These are phyloP conservation scores for Physeter macrocephalus DNA, from an alignment of 2,113 vertebrate species.

Conservation along the genomic window DNA sequence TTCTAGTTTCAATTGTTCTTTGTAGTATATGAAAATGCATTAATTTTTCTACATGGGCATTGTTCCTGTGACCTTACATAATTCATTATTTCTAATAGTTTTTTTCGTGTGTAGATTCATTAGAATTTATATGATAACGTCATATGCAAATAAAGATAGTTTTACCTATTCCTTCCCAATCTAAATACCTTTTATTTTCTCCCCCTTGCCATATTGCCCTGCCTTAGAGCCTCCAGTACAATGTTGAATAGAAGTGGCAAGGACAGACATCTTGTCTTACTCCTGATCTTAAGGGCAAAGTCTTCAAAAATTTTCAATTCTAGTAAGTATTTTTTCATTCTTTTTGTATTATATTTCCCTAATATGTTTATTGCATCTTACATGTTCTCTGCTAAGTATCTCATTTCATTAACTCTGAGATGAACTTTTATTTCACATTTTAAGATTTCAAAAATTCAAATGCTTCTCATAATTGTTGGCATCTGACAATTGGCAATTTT, in stretches of 20 bases:
- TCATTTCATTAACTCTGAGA: neutral
- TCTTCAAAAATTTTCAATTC: neutral
- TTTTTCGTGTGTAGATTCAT: neutral
- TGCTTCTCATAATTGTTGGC: neutral
- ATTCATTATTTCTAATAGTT: neutral
- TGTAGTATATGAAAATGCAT: neutral
- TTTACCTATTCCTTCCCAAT: neutral
- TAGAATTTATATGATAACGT: neutral
- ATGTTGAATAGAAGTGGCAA: neutral
- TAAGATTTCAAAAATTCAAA: conserved; percentile 20
- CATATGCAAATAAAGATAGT: neutral
- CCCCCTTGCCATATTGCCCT: neutral
- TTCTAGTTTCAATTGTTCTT: neutral
- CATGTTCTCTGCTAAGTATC: neutral
- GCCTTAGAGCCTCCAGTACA: neutral
- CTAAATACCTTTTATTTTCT: neutral
- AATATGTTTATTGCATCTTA: neutral
- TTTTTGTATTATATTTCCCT: neutral
- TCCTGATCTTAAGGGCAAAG: neutral
- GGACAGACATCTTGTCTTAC: neutral
- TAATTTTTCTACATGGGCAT: neutral
- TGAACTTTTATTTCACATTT: neutral
- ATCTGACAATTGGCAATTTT: neutral
- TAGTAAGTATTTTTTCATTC: neutral
- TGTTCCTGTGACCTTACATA: neutral